A percentile compares a stretch with the other conserved stretches of the same genome.
These are phyloP conservation scores for Umimayanthus chanpuru DNA, from an alignment of 92 coral and sea anemone genomes.

Conservation along the genomic window DNA sequence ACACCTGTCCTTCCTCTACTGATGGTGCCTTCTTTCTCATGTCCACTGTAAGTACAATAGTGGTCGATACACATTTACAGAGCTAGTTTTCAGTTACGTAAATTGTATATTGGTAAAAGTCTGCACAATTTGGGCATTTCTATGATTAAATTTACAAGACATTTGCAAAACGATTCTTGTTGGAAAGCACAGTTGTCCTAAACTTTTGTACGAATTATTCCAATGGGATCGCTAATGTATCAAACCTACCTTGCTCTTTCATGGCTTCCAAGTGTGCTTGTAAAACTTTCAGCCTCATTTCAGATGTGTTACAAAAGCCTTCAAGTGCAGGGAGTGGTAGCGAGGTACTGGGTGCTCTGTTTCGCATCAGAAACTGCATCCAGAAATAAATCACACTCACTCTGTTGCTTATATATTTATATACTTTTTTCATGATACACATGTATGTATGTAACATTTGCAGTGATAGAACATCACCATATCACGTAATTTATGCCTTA, in stretches of 20 bases:
- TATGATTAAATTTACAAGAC: no score
- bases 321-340: conserved; percentile 94
- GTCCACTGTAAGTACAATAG: conserved; percentile 62
- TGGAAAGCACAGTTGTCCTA: background rate
- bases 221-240: background rate
- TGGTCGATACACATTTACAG: background rate
- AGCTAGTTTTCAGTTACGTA: background rate
- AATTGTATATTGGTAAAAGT: no score
- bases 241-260: conserved; percentile 84
- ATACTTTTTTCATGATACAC: no score
- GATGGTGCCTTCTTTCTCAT: conserved; percentile 82
- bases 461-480: no score
- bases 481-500: no score
- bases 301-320: conserved; percentile 97
- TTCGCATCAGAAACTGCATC: conserved; percentile 78
- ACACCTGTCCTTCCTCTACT: conserved; percentile 94
- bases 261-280: conserved; percentile 89
- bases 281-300: conserved; percentile 97
- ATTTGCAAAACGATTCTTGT: no score
- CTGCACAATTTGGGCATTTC: no score
- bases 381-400: no score
- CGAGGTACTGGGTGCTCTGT: conserved; percentile 91
- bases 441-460: no score
- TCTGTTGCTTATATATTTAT: no score
- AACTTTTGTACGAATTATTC: background rate